Base-by-base conservation (phyloP, 2,888 invertebrate species). In the Dolichomitus sp. region DNA sequence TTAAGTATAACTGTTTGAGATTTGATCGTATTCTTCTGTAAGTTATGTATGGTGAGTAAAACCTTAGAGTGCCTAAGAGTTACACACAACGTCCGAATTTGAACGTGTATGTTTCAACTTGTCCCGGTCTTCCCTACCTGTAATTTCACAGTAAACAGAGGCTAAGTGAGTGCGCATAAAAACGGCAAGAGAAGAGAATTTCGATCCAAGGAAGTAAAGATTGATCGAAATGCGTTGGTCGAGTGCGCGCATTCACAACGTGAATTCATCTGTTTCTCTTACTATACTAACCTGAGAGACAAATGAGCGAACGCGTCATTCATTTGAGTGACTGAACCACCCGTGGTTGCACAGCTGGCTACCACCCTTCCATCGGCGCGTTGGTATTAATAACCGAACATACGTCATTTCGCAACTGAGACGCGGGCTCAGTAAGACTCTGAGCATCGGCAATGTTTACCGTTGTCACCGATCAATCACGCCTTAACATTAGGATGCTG, bases 301-400 rank as follows among this genome's bases (percentile, higher is more conserved):
- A 92, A 93, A 93, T 91, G 93, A 90, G 89, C 86, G 85, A 80
- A 85, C 89, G 88, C 88, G 89, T 89, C 90, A 89, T 91, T 91
- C 89, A 90, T 88, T 89, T 85, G 90, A 88, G 80, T 84, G 88
- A 84, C 85, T 83, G 83, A 84, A 81, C 87, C 87, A 87, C 89
- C 90, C 90, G 87, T 90, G 87, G 91, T 88, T 88, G 85, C 90
- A 87, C 91, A 91, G 90, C 91, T 91, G 91, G 90, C 90, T 88
- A 87, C 88, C 89, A 90, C 88, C 80, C 88, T 90, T 89, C 87
- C 88, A 89, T 91, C 88, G 52, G 59, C 65, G 52, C 66, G 88
- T 87, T 80, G 87, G 89, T 91, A 92, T 92, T 92, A 91, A 91
- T 91, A 90, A 87, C 84, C 85, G 84, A 84, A 87, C 88, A 90